phyloP scores from a whole-genome alignment of 1,140 invertebrate genomes.

The Hycleus phaleratus region DNA sequence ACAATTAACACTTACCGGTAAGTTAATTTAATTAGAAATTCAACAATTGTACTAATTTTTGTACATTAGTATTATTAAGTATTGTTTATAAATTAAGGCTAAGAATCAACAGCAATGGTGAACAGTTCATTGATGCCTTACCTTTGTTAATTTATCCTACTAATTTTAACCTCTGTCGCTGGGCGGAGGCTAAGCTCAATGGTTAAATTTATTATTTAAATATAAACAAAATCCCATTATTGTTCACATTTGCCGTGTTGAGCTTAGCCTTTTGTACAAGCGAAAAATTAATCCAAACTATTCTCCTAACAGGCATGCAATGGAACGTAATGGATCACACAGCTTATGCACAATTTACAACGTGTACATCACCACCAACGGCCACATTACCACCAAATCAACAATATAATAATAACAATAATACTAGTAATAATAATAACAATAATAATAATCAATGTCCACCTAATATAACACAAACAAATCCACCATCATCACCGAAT shows the following conservation, averaged over 20 bases:
- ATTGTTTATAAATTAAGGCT: constrained; percentile 19
- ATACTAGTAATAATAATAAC: not conserved
- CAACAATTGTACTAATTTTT: not conserved
- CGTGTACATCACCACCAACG: constrained; percentile 36
- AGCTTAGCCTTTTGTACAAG: constrained; percentile 32
- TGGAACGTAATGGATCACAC: constrained; percentile 62
- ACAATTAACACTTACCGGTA: constrained; percentile 28
- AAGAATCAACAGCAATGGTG: constrained; percentile 38
- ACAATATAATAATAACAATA: not conserved
- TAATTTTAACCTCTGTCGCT: constrained; percentile 17
- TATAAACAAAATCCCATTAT: constrained; percentile 12
- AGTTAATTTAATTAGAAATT: constrained; percentile 7
- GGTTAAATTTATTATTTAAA: not conserved
- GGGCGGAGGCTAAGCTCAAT: constrained; percentile 34
- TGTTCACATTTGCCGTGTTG: constrained; percentile 37
- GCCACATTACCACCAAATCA: constrained; percentile 3
- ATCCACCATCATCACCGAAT: constrained; percentile 7
- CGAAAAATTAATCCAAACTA: not conserved
- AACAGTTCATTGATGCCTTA: constrained; percentile 19
- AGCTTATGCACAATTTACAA: constrained; percentile 51
- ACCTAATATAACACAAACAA: constrained; percentile 24
- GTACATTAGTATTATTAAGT: not conserved
- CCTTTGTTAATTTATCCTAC: not conserved
- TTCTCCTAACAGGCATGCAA: constrained; percentile 55
- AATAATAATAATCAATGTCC: not conserved